Evolutionary conservation across 2,888 invertebrate species (phyloP).

Genomic region (Cryptus armator): DNA sequence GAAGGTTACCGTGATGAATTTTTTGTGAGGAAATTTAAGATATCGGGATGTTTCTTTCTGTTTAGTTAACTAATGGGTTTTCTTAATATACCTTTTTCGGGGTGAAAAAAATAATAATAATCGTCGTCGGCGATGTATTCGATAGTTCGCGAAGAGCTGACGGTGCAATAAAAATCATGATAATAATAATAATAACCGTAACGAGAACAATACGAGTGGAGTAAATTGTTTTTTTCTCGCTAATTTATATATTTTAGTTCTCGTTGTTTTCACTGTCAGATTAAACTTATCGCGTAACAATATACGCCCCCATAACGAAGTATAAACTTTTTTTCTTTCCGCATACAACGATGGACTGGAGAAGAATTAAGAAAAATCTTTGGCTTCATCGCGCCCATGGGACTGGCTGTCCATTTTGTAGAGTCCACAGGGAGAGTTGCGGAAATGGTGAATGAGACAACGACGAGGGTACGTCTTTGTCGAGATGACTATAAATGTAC

Average conservation of each 20-base stretch:
- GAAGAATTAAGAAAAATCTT: constrained; percentile 9
- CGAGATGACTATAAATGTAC: too few species aligned
- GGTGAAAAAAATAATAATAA: background rate
- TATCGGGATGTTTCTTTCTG: too few species aligned
- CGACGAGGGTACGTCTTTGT: background rate
- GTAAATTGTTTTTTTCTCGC: background rate
- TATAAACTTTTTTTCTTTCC: background rate
- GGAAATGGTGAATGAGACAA: background rate
- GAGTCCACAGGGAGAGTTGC: constrained; percentile 6
- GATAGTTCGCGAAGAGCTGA: background rate
- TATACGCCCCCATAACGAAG: background rate
- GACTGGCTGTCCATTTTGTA: background rate
- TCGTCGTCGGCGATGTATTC: background rate
- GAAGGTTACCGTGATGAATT: too few species aligned
- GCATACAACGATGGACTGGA: background rate
- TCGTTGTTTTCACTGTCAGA: background rate
- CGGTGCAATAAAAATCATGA: background rate
- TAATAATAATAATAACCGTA: background rate
- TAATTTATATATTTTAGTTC: background rate
- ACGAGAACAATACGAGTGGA: background rate
- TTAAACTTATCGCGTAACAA: constrained; percentile 17
- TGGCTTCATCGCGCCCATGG: constrained; percentile 14
- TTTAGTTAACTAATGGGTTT: too few species aligned
- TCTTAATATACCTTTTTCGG: too few species aligned
- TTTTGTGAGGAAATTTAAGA: too few species aligned